Percentiles rank a stretch among this genome's conserved stretches.
phyloP scores from a whole-genome alignment of 2,797 vertebrate species.

The Pipistrellus pipistrellus region DNA sequence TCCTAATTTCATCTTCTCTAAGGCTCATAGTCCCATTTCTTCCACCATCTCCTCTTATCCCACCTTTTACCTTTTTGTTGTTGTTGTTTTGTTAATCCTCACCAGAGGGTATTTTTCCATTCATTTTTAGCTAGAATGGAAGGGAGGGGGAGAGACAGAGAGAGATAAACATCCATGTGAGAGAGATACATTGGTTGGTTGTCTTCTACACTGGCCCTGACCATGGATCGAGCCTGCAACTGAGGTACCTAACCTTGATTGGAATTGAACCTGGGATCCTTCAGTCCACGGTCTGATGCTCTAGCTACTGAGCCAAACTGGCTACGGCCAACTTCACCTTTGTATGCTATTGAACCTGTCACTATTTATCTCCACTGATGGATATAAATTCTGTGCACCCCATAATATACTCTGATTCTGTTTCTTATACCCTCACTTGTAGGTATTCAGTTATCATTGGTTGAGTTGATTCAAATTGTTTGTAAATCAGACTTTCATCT shows the following conservation, averaged over 20 bases:
- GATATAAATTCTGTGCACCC: background rate
- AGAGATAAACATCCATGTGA: too few species aligned
- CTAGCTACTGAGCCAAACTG: too few species aligned
- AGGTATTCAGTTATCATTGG: background rate
- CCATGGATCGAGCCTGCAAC: too few species aligned
- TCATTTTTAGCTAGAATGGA: too few species aligned
- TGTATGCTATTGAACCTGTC: fast-evolving
- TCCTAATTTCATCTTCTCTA: background rate
- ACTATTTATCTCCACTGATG: fast-evolving
- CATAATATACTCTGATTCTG: fast-evolving
- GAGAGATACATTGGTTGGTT: too few species aligned
- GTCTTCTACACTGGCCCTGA: too few species aligned
- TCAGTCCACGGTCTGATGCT: too few species aligned
- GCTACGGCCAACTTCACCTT: background rate
- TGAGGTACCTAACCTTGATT: too few species aligned
- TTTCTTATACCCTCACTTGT: background rate
- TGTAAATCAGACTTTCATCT: background rate
- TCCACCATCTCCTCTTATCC: background rate
- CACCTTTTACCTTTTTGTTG: background rate
- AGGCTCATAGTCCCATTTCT: background rate
- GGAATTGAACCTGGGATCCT: too few species aligned
- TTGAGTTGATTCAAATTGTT: background rate
- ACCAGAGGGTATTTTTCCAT: too few species aligned
- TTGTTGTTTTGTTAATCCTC: too few species aligned
- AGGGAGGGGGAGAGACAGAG: too few species aligned